A percentile compares a stretch with the other conserved stretches of the same genome.
These are phyloP conservation scores for Gambusia holbrooki DNA, from an alignment of 2,113 vertebrate species.

Conservation along the genomic window DNA sequence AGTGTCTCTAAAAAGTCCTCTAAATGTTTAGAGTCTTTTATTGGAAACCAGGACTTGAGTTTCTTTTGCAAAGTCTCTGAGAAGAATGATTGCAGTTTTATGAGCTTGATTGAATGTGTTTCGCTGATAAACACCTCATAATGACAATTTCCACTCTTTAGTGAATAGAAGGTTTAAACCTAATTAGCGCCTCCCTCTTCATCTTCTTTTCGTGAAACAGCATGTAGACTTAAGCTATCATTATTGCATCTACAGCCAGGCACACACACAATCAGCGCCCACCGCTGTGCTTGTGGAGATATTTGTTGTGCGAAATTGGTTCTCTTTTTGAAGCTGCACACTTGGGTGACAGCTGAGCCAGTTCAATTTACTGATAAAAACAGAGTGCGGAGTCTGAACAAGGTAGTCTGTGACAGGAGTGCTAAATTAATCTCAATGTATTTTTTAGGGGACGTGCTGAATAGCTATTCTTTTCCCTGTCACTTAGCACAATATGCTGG, in stretches of 20 bases:
- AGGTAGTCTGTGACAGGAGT: background rate
- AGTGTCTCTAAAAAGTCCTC: background rate
- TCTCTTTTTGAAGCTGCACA: conserved; percentile 3
- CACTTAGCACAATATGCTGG: background rate
- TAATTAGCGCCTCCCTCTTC: background rate
- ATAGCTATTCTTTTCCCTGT: background rate
- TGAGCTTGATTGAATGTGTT: background rate
- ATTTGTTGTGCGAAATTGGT: conserved; percentile 2
- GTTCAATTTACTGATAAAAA: conserved; percentile 27
- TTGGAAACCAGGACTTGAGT: background rate
- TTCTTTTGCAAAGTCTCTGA: background rate
- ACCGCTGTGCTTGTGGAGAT: conserved; percentile 5
- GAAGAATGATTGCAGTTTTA: background rate
- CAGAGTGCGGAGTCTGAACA: background rate
- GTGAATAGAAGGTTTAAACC: background rate
- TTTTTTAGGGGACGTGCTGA: conserved; percentile 2
- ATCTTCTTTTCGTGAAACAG: background rate
- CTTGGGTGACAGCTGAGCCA: conserved; percentile 9
- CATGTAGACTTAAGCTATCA: background rate
- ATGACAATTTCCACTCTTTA: background rate
- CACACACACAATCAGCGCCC: background rate
- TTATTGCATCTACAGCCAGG: conserved; percentile 4
- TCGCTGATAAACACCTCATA: background rate
- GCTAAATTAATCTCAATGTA: background rate
- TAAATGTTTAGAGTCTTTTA: background rate